These are phyloP conservation scores for Physocephala rufipes DNA, from an alignment of 2,888 invertebrate species.

Conservation along the genomic window DNA sequence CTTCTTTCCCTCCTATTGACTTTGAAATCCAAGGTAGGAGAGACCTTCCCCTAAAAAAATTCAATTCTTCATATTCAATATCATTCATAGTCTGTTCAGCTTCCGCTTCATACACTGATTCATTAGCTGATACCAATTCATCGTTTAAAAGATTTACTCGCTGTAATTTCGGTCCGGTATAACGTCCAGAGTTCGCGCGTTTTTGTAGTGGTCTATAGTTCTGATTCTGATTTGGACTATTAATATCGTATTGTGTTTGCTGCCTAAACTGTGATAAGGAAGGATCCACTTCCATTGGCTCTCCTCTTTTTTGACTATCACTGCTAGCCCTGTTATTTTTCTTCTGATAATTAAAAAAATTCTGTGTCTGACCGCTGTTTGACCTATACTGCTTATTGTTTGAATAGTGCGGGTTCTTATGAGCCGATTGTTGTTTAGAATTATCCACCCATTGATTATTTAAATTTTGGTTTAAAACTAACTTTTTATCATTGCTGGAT, in stretches of 20 bases:
- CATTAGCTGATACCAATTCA: slow-evolving; percentile 6
- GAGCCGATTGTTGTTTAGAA: too few species aligned
- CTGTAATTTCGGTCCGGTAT: slow-evolving; percentile 37
- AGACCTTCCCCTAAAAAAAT: slow-evolving; percentile 2
- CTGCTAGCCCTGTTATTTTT: background rate
- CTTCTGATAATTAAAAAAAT: slow-evolving; percentile 10
- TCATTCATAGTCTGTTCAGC: slow-evolving; percentile 8
- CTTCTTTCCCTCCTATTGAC: background rate
- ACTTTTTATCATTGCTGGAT: background rate
- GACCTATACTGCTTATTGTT: too few species aligned
- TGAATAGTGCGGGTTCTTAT: too few species aligned
- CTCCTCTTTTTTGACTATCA: background rate
- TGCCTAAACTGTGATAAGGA: slow-evolving; percentile 16
- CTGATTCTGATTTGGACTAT: too few species aligned
- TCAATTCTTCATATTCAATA: slow-evolving; percentile 9
- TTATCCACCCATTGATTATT: too few species aligned
- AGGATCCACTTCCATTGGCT: background rate
- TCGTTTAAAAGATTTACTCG: slow-evolving; percentile 39
- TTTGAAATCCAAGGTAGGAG: background rate
- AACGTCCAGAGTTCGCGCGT: too few species aligned
- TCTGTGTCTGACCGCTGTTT: background rate
- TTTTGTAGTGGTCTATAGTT: too few species aligned
- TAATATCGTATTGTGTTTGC: background rate
- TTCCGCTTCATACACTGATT: slow-evolving; percentile 1
- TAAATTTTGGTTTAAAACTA: too few species aligned